phyloP scores from a whole-genome alignment of 1,140 invertebrate genomes.

The Laodelphax striatellus region DNA sequence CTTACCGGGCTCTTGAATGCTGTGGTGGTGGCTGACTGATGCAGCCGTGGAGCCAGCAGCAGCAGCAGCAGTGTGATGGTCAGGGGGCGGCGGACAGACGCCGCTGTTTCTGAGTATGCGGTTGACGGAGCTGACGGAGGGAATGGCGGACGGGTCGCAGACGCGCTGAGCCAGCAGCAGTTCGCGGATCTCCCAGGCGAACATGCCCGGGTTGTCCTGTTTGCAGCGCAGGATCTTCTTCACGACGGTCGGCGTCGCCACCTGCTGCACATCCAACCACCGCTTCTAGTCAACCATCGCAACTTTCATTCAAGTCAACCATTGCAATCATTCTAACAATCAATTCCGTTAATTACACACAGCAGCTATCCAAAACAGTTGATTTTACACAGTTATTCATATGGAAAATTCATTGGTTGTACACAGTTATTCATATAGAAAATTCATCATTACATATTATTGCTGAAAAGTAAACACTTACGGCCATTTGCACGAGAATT shows the following conservation, averaged over 20 bases:
- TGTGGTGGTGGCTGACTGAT: not conserved
- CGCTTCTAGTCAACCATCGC: no score
- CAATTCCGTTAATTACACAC: no score
- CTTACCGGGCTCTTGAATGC: no score
- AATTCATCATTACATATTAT: no score
- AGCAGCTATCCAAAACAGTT: no score
- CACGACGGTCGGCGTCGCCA: conserved; percentile 82
- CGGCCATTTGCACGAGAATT: no score
- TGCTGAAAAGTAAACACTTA: no score
- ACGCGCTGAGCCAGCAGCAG: conserved; percentile 70
- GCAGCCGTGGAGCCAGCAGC: not conserved
- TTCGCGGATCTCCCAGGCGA: conserved; percentile 88
- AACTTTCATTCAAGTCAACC: no score
- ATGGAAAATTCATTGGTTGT: no score
- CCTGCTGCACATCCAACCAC: conserved; percentile 57
- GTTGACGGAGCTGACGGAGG: conserved; percentile 90
- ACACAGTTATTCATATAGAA: no score
- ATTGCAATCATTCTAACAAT: no score
- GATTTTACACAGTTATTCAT: no score
- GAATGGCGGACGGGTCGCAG: conserved; percentile 75
- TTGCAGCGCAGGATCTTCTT: conserved; percentile 84
- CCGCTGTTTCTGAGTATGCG: conserved; percentile 76
- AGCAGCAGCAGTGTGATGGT: not conserved
- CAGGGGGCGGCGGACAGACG: not conserved
- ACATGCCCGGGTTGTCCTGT: conserved; percentile 84